These are phyloP conservation scores for Uloborus plumipes DNA, from an alignment of 2,888 invertebrate species.

Conservation along the genomic window DNA sequence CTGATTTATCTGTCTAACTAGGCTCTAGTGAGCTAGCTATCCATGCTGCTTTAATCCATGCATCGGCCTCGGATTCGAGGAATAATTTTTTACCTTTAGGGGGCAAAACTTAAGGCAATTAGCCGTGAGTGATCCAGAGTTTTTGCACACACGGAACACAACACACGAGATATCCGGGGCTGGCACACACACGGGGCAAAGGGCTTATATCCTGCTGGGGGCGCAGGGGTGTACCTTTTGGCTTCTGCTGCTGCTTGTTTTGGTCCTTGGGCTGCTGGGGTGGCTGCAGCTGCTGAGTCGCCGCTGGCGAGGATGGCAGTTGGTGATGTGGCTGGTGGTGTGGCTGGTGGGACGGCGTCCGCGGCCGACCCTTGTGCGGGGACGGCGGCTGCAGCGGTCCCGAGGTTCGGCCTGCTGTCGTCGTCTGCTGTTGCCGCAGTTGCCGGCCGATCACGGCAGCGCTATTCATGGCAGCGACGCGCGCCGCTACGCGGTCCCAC, in stretches of 20 bases:
- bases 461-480: constrained; percentile 66
- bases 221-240: constrained; percentile 53
- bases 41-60: constrained; percentile 55
- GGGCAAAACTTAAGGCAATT: constrained; percentile 33
- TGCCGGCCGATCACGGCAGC: constrained; percentile 68
- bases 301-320: constrained; percentile 45
- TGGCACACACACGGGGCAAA: constrained; percentile 1
- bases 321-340: constrained; percentile 43
- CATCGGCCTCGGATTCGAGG: constrained; percentile 23
- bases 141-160: constrained; percentile 18
- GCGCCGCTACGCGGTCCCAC: constrained; percentile 40
- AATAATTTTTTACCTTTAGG: constrained; percentile 48
- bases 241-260: constrained; percentile 47
- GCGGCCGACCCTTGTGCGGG: constrained; percentile 65
- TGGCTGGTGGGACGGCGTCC: constrained; percentile 66
- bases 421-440: constrained; percentile 67
- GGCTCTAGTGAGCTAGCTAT: constrained; percentile 44
- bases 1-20: constrained; percentile 45
- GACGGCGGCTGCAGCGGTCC: constrained; percentile 65
- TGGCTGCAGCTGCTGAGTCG: constrained; percentile 25
- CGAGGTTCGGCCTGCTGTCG: constrained; percentile 63
- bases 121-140: constrained; percentile 3
- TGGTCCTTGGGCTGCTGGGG: constrained; percentile 30
- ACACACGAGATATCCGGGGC: constrained; percentile 26
- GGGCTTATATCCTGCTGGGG: constrained; percentile 4